Evolutionary conservation across 2,797 vertebrate genomes (phyloP), one percentile per base, ranked within the genome.

Genomic region (Phataginus tetradactyla): DNA sequence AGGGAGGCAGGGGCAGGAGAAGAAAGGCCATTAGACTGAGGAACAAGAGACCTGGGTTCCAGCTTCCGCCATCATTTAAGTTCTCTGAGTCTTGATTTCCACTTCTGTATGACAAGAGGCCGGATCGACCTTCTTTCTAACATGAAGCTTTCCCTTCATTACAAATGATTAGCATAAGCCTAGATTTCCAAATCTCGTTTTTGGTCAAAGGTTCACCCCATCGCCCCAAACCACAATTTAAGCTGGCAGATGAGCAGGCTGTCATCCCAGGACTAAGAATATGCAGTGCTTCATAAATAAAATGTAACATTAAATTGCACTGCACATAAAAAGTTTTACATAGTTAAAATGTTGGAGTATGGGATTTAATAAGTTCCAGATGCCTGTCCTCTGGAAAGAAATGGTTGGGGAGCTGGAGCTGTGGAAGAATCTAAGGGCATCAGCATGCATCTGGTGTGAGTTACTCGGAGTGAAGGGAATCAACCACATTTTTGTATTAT

Each of bases 291-390:
- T 86, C 3, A 12, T 96, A 97, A 95, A 96, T 97, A 74, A 97
- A 95, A 86, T 45, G 91, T 61, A 87, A 59, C 92, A 42, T 94
- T 92, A 84, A 95, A 74, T 64, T 63, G 84, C 80, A 90, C 27
- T 55, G 86, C 81, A 91, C 88, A 97, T 86, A 80, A 87, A 95
- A 96, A 87, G 77, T 93, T 94, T 96, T 91, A 96, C 94, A 96
- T 72, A 59, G 92, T 94, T 85, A 57, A 91, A 91, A 91, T 96
- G 91, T 81, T 94, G 83, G 95, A 39, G 51, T 75, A 53, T 71
- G 75, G 79, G 57, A 61, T 84, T 97, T 97, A 97, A 97, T 97
- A 96, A 96, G 92, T 94, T 97, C 97, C 97, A 97, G 87, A 95
- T 97, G 97, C 63, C 90, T 96, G 97, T 96, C 96, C 97, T 97